These are phyloP conservation scores for Bombylius discolor DNA, from an alignment of 2,888 invertebrate species.

Conservation along the genomic window DNA sequence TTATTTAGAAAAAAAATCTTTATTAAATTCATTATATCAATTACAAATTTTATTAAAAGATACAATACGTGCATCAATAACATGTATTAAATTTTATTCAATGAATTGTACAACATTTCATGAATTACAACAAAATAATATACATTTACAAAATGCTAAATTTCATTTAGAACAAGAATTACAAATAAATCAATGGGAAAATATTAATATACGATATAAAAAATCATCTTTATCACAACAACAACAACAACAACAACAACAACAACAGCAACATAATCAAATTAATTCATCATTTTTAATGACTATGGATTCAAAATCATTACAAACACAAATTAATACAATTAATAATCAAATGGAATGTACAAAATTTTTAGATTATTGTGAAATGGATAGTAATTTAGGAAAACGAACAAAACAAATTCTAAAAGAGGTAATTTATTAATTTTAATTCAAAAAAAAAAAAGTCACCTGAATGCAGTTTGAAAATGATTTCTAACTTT, in stretches of 20 bases:
- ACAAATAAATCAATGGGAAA: conserved; percentile 43
- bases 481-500: no score
- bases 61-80: conserved; percentile 63
- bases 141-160: conserved; percentile 45
- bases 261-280: conserved; percentile 28
- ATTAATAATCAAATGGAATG: conserved; percentile 72
- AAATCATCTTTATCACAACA: neutral
- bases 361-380: conserved; percentile 53
- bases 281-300: conserved; percentile 47
- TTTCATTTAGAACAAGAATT: conserved; percentile 51
- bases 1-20: conserved; percentile 52
- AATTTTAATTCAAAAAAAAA: neutral
- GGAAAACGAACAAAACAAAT: conserved; percentile 3
- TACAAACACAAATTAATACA: conserved; percentile 65
- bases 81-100: conserved; percentile 64
- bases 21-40: conserved; percentile 58
- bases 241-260: neutral
- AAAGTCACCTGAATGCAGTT: neutral
- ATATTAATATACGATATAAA: conserved; percentile 26
- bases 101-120: conserved; percentile 44
- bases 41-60: conserved; percentile 60
- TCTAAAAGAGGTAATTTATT: conserved; percentile 8
- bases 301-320: conserved; percentile 56
- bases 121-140: conserved; percentile 41
- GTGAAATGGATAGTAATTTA: conserved; percentile 44